Evolutionary conservation across 2,113 vertebrate genomes (phyloP).

Genomic region (Pristiophorus japonicus): DNA sequence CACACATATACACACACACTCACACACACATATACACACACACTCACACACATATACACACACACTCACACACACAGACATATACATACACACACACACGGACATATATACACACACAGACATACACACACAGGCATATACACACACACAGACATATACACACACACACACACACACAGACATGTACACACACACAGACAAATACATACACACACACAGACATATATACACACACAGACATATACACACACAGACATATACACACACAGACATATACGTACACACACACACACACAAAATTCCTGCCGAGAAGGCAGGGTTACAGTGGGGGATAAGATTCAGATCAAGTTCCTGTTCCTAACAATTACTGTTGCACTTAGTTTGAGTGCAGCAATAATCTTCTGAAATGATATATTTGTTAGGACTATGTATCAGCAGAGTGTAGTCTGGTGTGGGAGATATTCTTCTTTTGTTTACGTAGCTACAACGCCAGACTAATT

Average conservation of each 20-base stretch:
- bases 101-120: background rate
- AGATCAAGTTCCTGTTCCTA: background rate
- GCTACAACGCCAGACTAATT: background rate
- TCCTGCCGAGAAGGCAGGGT: background rate
- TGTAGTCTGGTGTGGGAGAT: background rate
- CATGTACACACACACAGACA: background rate
- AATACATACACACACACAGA: background rate
- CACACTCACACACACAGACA: background rate
- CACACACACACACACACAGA: background rate
- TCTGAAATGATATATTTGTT: background rate
- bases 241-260: background rate
- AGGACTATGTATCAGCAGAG: background rate
- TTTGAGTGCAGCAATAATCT: background rate
- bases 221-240: background rate
- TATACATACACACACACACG: background rate
- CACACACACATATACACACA: background rate
- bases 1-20: background rate
- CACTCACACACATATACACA: background rate
- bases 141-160: too few relatives aligned
- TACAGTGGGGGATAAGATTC: background rate
- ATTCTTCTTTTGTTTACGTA: conserved; percentile 13
- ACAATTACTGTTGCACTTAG: background rate
- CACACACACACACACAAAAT: background rate
- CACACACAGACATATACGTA: too few relatives aligned
- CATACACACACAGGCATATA: background rate